Conservation (phyloP, 2,797 vertebrate species). For the Hylomyscus alleni region DNA sequence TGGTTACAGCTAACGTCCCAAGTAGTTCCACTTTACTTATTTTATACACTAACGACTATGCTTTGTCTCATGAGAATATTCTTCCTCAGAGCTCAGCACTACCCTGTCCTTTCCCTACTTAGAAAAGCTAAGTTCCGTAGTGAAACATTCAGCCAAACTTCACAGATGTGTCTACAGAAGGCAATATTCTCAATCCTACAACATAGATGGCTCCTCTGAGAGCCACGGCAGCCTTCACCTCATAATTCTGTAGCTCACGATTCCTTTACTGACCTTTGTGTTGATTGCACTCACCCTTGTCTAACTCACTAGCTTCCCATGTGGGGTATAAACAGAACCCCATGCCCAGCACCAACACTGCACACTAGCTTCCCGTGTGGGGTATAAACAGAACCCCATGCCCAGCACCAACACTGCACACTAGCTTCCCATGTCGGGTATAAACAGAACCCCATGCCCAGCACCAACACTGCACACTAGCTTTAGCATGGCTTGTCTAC, state of each 20-base stretch:
- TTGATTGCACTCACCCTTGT: not conserved
- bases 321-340: not conserved
- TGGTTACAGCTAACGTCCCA: not conserved
- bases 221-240: fast-evolving
- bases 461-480: not conserved
- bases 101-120: not conserved
- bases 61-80: not conserved
- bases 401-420: not conserved
- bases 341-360: not conserved
- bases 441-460: not conserved
- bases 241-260: not conserved
- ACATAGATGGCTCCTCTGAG: not conserved
- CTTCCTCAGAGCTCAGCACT: not conserved
- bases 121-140: not conserved
- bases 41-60: not conserved
- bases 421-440: no score
- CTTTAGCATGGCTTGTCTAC: no score
- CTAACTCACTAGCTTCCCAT: not conserved
- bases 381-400: not conserved
- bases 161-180: not conserved
- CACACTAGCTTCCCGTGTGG: fast-evolving
- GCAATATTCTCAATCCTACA: not conserved
- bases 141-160: not conserved
- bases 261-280: not conserved
- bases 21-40: not conserved